Percentiles rank a stretch among this genome's conserved stretches.
These are phyloP conservation scores for Meda fulgida DNA, from an alignment of 2,797 vertebrate species.

Conservation along the genomic window DNA sequence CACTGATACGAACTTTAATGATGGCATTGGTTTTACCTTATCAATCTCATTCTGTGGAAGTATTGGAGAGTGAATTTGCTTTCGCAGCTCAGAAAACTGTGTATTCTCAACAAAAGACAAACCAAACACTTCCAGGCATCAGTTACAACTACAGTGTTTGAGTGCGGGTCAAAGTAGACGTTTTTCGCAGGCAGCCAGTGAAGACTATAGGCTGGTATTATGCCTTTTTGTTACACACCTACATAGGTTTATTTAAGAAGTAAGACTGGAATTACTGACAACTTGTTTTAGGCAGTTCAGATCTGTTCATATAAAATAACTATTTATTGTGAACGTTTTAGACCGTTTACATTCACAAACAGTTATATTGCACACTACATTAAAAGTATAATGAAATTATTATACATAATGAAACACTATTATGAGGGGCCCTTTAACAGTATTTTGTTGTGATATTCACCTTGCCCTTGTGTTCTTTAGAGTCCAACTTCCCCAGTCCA, in stretches of 20 bases:
- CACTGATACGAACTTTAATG: background rate
- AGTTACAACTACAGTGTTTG: background rate
- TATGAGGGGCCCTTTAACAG: background rate
- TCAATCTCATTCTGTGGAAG: background rate
- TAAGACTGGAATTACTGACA: background rate
- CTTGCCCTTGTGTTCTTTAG: constrained; percentile 91
- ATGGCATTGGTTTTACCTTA: background rate
- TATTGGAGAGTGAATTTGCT: background rate
- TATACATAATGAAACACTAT: too few relatives aligned
- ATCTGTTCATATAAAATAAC: background rate
- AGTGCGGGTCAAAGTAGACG: background rate
- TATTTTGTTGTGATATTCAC: constrained; percentile 66
- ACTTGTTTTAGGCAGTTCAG: background rate
- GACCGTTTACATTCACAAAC: background rate
- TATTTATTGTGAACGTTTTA: background rate
- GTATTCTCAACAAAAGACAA: background rate
- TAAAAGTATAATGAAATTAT: background rate
- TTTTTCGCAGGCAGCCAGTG: background rate
- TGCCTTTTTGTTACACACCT: background rate
- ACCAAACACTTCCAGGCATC: background rate
- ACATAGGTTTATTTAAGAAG: background rate
- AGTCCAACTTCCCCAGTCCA: constrained; percentile 79
- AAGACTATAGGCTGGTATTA: background rate
- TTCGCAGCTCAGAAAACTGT: background rate
- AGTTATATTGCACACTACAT: background rate